A percentile compares a stretch with the other conserved stretches of the same genome.
phyloP scores from a whole-genome alignment of 1,140 invertebrate species.

The Drosophila leontia region DNA sequence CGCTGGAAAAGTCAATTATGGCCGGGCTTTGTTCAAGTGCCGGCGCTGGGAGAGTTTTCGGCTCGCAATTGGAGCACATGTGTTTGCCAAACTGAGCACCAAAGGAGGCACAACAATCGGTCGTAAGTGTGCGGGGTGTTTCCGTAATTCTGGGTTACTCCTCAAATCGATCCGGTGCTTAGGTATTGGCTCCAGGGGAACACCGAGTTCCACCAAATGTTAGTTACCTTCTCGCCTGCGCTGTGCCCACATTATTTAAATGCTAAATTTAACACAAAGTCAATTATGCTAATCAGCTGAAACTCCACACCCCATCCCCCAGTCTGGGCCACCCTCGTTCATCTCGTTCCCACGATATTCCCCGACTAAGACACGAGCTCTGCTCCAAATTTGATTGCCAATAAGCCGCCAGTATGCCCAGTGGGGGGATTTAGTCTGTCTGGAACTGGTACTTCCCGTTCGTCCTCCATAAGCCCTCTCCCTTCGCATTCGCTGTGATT shows the following conservation, averaged over 20 bases:
- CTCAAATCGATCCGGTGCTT: slow-evolving; percentile 19
- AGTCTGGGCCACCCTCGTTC: not conserved
- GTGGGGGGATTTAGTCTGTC: slow-evolving; percentile 62
- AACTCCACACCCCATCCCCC: slow-evolving; percentile 6
- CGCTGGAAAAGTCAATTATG: slow-evolving; percentile 75
- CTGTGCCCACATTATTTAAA: slow-evolving; percentile 74
- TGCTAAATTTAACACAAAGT: slow-evolving; percentile 80
- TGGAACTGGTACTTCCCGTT: slow-evolving; percentile 1
- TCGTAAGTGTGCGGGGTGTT: slow-evolving; percentile 6
- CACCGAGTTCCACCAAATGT: slow-evolving; percentile 9
- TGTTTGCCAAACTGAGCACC: slow-evolving; percentile 32
- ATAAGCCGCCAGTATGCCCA: slow-evolving; percentile 70
- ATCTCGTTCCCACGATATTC: slow-evolving; percentile 9
- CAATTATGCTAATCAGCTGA: slow-evolving; percentile 78
- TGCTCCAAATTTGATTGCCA: slow-evolving; percentile 65
- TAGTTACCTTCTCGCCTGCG: slow-evolving; percentile 33
- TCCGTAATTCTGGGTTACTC: slow-evolving; percentile 32
- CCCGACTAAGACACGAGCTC: slow-evolving; percentile 40
- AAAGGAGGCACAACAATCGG: slow-evolving; percentile 27
- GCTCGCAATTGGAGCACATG: slow-evolving; percentile 63
- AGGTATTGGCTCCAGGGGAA: slow-evolving; percentile 7
- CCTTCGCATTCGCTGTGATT: slow-evolving; percentile 39
- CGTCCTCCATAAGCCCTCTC: not conserved
- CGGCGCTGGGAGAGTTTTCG: slow-evolving; percentile 43
- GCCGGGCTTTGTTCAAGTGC: slow-evolving; percentile 74